Evolutionary conservation across 2,888 invertebrate genomes (phyloP), one percentile per base, ranked within the genome.

Genomic region (Neoscelio sp.): DNA sequence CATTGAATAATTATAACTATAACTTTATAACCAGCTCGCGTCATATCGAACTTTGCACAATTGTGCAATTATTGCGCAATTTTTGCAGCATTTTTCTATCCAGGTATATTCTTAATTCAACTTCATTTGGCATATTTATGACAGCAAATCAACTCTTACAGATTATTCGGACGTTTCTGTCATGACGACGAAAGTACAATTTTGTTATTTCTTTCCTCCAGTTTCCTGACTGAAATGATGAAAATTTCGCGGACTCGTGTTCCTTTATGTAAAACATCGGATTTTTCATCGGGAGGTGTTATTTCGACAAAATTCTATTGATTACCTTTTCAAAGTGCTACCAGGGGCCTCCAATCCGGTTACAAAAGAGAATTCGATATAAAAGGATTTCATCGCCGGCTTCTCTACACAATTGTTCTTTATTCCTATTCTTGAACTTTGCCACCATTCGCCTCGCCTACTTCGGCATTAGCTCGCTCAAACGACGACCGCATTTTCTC

Each of bases 361-460:
- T 6, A 6, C 3, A 23, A 7, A 17, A 20, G 20, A 8, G 13
- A 2, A 28, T 58, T 42, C 58, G 12, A 42, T 58, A 58, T 42
- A 58, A 58, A 58, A 42, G 40, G 44, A 58, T 42, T 28, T 58
- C 40, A 56, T 56, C 44, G 2, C 28, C 17, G 40, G n/a, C 33
- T 33, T 33, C 33, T 6, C n/a, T n/a, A n/a, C 2, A 33, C 44
- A 46, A 46, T 20, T 23, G 17, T 40, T 20, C n/a, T 8, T 46
- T 46, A 23, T 46, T 46, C 44, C 6, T 33, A n/a, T n/a, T 33
- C 10, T 33, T 33, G 2, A 33, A 33, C n/a, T 48, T 13, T 23
- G 13, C 13, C 13, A 13, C 15, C 17, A 42, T 42, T 33, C n/a
- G 2, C 4, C 2, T 6, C n/a, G 10, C 33, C n/a, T 33, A 6